Evolutionary conservation across 2,888 invertebrate species (phyloP).

Genomic region (Zaprionus obscuricornis): DNA sequence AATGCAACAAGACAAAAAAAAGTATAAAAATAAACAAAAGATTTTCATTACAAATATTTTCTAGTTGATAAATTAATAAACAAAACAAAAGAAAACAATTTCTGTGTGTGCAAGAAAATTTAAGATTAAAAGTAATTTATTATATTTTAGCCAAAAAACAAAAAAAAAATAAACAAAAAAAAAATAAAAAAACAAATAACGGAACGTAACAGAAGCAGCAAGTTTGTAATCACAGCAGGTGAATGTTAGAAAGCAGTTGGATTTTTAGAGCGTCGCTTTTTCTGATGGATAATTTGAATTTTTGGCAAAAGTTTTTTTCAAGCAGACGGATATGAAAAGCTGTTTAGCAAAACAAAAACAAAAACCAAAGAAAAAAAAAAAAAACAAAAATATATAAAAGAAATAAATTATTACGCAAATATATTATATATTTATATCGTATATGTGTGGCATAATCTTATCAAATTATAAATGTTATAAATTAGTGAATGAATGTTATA

Average conservation of each 20-base stretch:
- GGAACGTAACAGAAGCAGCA: not conserved
- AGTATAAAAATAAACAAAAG: constrained; percentile 31
- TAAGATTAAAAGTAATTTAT: too few species aligned
- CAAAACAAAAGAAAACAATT: too few species aligned
- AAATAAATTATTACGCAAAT: constrained; percentile 12
- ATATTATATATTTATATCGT: not conserved
- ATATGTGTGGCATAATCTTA: not conserved
- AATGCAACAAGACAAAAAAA: constrained; percentile 25
- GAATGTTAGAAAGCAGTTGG: constrained; percentile 24
- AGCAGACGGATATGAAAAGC: constrained; percentile 28
- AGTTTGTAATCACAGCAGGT: not conserved
- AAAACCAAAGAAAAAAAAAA: too few species aligned
- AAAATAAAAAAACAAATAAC: not conserved
- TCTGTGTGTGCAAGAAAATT: too few species aligned
- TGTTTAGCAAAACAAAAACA: too few species aligned
- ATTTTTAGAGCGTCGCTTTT: constrained; percentile 36
- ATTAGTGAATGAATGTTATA: not conserved
- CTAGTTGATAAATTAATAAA: constrained; percentile 5
- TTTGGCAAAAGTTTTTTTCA: constrained; percentile 1
- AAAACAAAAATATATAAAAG: constrained; percentile 14
- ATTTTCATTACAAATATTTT: constrained; percentile 1
- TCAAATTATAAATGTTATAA: not conserved
- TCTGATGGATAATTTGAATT: constrained; percentile 1
- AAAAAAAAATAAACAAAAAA: too few species aligned
- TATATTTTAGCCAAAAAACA: too few species aligned